Evolutionary conservation across 2,797 vertebrate species (phyloP).

Genomic region (Rhinoraja longicauda): DNA sequence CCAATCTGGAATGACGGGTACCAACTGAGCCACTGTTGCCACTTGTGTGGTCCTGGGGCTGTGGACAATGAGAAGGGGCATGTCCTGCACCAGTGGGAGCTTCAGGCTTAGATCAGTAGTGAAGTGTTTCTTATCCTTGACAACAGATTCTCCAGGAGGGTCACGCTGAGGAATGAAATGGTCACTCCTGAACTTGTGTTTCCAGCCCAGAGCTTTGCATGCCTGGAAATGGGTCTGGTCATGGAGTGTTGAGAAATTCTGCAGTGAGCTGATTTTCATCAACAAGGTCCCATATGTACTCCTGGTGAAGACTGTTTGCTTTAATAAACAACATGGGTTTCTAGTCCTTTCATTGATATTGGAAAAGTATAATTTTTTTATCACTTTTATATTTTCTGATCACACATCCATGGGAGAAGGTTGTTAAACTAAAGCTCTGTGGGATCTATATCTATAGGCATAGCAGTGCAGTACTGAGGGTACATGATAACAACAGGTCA

Average conservation of each 20-base stretch:
- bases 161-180: not conserved
- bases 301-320: not conserved
- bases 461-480: too few relatives aligned
- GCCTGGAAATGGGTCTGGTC: not conserved
- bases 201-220: not conserved
- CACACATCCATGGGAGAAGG: not conserved
- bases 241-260: too few relatives aligned
- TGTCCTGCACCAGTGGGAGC: not conserved
- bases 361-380: too few relatives aligned
- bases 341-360: not conserved
- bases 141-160: not conserved
- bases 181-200: not conserved
- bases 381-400: not conserved
- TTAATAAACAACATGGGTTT: not conserved
- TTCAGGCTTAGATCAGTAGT: not conserved
- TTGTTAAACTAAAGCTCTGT: not conserved
- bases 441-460: too few relatives aligned
- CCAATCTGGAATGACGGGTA: not conserved
- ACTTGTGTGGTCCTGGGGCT: not conserved
- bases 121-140: not conserved
- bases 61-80: not conserved
- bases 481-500: too few relatives aligned
- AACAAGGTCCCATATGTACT: not conserved
- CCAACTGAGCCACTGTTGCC: not conserved
- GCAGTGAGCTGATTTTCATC: not conserved